phyloP scores from a whole-genome alignment of 2,113 vertebrate genomes.

The Onychorhynchus coronatus region DNA sequence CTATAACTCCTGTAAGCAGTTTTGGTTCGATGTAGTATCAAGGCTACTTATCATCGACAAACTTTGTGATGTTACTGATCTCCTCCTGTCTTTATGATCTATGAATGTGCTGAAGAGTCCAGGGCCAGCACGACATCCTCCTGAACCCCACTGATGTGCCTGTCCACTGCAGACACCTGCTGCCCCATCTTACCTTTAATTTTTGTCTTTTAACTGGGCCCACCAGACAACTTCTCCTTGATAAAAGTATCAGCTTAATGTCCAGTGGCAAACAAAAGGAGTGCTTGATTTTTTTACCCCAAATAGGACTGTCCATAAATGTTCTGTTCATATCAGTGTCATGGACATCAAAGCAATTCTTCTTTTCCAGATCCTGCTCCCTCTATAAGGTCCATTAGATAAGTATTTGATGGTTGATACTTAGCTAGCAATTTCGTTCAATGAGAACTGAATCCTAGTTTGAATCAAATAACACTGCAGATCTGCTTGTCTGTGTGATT shows the following conservation, averaged over 20 bases:
- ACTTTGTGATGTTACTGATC: background rate
- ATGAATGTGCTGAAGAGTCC: background rate
- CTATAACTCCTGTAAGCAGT: background rate
- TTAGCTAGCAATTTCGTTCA: background rate
- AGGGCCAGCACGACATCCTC: background rate
- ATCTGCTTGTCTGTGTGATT: background rate
- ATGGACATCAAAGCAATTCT: background rate
- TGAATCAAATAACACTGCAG: background rate
- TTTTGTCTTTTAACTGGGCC: background rate
- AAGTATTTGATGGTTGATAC: background rate
- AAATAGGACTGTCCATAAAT: background rate
- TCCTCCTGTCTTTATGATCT: background rate
- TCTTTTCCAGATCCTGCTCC: background rate
- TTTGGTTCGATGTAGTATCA: background rate
- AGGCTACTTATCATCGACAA: accelerated
- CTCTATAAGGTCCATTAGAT: background rate
- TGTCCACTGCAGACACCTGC: accelerated
- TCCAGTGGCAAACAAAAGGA: background rate
- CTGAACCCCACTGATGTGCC: background rate
- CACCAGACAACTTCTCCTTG: background rate
- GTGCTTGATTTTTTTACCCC: background rate
- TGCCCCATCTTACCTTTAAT: background rate
- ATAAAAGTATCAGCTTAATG: background rate
- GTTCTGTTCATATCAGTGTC: background rate
- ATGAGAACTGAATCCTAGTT: background rate